Conservation (phyloP, 2,888 invertebrate species). For the Cantharis nigra region DNA sequence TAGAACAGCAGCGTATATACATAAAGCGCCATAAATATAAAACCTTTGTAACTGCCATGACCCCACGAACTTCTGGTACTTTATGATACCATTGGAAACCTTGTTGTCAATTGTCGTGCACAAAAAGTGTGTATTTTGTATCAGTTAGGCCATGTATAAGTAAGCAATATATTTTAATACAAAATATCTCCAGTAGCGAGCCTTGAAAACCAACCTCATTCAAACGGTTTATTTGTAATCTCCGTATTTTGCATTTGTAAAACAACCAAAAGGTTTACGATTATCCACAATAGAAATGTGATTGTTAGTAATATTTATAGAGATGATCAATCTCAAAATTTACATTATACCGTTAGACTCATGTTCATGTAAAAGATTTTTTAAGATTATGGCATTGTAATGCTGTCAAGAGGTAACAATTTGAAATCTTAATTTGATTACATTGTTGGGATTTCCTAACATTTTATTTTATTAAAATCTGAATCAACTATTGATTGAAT, state of each 20-base stretch:
- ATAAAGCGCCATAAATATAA: slow-evolving; percentile 1
- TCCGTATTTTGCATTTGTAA: background rate
- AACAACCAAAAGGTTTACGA: background rate
- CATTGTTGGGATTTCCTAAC: background rate
- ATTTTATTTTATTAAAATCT: background rate
- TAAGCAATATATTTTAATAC: background rate
- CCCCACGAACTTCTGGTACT: slow-evolving; percentile 1
- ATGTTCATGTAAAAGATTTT: background rate
- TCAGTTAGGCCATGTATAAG: background rate
- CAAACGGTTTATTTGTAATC: background rate
- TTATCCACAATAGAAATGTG: background rate
- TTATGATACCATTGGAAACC: background rate
- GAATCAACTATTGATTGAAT: background rate
- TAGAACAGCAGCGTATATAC: slow-evolving; percentile 2
- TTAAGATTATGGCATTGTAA: background rate
- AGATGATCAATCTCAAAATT: background rate
- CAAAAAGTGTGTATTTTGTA: slow-evolving; percentile 4
- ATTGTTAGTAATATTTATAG: background rate
- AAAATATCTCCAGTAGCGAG: background rate
- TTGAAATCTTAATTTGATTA: background rate
- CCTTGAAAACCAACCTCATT: background rate
- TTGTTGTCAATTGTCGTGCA: slow-evolving; percentile 4
- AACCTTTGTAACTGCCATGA: slow-evolving; percentile 3
- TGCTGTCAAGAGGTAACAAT: background rate
- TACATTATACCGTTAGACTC: background rate